phyloP scores from a whole-genome alignment of 2,797 vertebrate species.

The Dermochelys coriacea region DNA sequence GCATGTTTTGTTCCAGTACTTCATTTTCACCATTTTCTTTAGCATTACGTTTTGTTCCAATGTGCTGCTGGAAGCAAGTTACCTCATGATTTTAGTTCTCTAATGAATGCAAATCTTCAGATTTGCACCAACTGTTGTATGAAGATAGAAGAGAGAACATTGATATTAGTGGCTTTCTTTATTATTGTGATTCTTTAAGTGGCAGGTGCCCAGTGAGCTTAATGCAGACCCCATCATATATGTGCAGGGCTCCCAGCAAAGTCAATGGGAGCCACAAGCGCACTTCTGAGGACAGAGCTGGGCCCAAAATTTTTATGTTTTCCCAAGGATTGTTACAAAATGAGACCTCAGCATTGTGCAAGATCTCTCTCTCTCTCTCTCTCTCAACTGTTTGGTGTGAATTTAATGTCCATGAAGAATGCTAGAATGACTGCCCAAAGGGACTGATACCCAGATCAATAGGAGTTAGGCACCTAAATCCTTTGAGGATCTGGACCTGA shows the following conservation, averaged over 20 bases:
- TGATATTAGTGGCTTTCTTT: constrained; percentile 49
- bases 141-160: constrained; percentile 64
- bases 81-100: constrained; percentile 56
- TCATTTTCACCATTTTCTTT: constrained; percentile 4
- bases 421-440: background rate
- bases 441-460: background rate
- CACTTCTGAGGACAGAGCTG: background rate
- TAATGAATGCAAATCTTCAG: constrained; percentile 59
- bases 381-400: background rate
- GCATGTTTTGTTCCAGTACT: constrained; percentile 10
- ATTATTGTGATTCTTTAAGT: constrained; percentile 40
- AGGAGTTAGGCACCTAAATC: background rate
- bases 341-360: background rate
- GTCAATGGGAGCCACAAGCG: background rate
- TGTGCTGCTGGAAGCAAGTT: constrained; percentile 33
- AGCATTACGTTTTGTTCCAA: background rate
- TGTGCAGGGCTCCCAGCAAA: background rate
- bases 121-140: constrained; percentile 72
- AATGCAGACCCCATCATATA: background rate
- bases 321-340: background rate
- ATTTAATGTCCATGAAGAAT: background rate
- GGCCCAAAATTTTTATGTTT: background rate
- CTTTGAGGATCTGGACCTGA: background rate
- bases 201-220: background rate
- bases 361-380: background rate